phyloP scores from a whole-genome alignment of 2,113 vertebrate species.

The Zosterops borbonicus region DNA sequence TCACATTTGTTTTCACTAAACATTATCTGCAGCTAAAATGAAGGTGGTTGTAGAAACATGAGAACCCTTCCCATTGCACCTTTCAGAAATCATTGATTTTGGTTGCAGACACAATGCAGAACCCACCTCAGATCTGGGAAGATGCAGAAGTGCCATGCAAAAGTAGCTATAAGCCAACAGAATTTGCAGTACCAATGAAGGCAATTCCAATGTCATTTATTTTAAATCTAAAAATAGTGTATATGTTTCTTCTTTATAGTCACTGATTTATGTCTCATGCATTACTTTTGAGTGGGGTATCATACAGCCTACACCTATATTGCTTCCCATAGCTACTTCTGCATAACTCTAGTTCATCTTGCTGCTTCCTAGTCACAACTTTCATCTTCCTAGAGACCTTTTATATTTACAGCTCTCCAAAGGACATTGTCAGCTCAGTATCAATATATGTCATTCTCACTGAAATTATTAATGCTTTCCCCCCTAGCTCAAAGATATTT shows the following conservation, averaged over 20 bases:
- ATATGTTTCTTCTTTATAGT: neutral
- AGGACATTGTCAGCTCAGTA: neutral
- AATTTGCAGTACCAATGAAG: neutral
- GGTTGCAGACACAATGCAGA: neutral
- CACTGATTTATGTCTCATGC: neutral
- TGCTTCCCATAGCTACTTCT: neutral
- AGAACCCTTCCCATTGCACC: neutral
- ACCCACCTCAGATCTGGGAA: neutral
- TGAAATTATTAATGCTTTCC: neutral
- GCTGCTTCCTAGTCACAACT: neutral
- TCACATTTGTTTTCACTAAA: neutral
- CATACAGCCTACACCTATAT: neutral
- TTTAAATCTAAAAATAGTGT: neutral
- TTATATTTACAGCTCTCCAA: neutral
- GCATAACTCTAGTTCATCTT: neutral
- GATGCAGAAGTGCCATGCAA: neutral
- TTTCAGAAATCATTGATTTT: neutral
- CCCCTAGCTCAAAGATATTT: neutral
- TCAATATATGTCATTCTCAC: neutral
- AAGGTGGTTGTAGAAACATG: neutral
- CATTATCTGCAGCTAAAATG: neutral
- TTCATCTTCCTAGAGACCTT: neutral
- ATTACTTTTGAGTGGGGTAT: neutral
- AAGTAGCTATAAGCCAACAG: neutral
- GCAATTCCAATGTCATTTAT: neutral